Evolutionary conservation across 1,140 invertebrate genomes (phyloP).

Genomic region (Drosophila bocki): DNA sequence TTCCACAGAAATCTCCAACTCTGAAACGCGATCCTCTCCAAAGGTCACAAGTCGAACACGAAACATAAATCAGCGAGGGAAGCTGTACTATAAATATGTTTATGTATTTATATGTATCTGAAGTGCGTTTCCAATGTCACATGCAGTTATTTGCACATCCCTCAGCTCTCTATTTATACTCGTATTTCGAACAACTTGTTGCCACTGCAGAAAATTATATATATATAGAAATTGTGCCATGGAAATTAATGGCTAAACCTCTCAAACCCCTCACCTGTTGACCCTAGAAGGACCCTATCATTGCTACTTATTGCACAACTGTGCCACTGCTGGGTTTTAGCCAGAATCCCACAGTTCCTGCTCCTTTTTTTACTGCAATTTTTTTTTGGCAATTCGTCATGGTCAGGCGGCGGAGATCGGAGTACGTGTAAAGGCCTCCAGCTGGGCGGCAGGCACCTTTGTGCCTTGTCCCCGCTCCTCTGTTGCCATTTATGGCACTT

Average conservation of each 20-base stretch:
- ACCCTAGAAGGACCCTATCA: background rate
- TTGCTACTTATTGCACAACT: conserved; percentile 34
- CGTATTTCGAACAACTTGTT: conserved; percentile 12
- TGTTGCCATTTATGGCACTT: conserved; percentile 78
- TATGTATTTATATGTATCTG: background rate
- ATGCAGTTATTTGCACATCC: conserved; percentile 27
- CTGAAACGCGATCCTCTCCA: conserved; percentile 55
- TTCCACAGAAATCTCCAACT: conserved; percentile 38
- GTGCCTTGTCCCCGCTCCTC: conserved; percentile 13
- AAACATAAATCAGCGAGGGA: conserved; percentile 59
- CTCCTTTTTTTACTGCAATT: background rate
- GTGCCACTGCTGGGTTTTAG: conserved; percentile 9
- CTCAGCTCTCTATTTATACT: conserved; percentile 9
- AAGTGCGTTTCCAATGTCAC: conserved; percentile 39
- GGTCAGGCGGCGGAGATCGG: conserved; percentile 42
- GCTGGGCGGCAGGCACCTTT: conserved; percentile 68
- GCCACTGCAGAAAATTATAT: background rate
- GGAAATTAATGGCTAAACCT: conserved; percentile 1
- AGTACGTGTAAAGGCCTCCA: conserved; percentile 67
- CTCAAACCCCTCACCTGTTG: background rate
- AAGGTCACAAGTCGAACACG: conserved; percentile 42
- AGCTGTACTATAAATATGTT: background rate
- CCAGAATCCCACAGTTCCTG: conserved; percentile 20
- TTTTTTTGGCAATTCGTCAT: conserved; percentile 70
- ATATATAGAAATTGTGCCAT: background rate